A percentile compares a stretch with the other conserved stretches of the same genome.
Conservation (phyloP, 2,888 invertebrate genomes). For the Diarsia mendica region DNA sequence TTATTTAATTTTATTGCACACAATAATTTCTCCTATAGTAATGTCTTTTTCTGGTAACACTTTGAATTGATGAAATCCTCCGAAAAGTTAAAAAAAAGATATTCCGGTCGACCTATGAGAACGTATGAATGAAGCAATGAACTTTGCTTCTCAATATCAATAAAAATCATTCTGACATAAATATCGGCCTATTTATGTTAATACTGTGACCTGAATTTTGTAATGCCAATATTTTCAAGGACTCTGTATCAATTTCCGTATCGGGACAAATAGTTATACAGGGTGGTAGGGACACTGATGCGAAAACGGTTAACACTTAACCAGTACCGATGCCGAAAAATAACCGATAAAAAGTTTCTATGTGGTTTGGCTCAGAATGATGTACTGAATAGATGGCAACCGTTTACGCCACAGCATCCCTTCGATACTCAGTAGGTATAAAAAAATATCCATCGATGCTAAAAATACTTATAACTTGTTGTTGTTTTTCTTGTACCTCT, state of each 20-base stretch:
- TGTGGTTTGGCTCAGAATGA: no score
- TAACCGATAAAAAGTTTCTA: no score
- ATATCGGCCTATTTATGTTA: background rate
- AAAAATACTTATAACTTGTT: background rate
- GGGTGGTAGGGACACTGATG: no score
- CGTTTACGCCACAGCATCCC: no score
- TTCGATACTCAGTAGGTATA: background rate
- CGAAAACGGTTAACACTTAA: no score
- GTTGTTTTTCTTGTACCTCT: background rate
- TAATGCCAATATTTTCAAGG: constrained; percentile 16
- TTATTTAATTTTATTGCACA: background rate
- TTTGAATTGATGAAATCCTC: background rate
- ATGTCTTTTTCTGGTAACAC: background rate
- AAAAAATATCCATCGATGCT: constrained; percentile 17
- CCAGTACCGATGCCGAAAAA: no score
- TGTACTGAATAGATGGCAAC: no score
- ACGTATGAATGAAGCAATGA: background rate
- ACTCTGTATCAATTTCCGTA: constrained; percentile 13
- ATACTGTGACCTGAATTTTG: constrained; percentile 8
- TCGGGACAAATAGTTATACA: no score
- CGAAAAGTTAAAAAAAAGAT: background rate
- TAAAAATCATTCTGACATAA: background rate
- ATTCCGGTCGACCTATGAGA: background rate
- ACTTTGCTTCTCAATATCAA: background rate
- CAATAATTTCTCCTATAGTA: background rate